These are phyloP conservation scores for Oscheius sp. DNA, from an alignment of 2,888 invertebrate genomes.

Conservation along the genomic window DNA sequence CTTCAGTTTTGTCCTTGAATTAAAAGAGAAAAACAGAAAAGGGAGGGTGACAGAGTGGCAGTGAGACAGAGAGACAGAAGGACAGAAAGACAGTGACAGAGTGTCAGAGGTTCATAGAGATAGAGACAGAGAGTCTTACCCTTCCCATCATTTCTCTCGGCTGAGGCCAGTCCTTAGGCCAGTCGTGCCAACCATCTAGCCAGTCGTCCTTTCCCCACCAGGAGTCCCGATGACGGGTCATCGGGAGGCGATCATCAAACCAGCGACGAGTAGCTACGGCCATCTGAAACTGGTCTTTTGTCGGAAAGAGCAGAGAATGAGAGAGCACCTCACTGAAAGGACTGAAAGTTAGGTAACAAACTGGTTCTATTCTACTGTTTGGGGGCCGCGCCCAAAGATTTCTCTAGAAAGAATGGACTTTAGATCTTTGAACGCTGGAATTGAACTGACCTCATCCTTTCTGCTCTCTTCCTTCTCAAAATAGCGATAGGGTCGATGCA, in stretches of 20 bases:
- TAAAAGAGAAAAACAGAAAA: constrained; percentile 9
- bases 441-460: neutral
- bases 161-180: constrained; percentile 70
- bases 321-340: neutral
- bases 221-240: constrained; percentile 46
- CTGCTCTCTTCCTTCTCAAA: neutral
- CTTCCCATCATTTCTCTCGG: constrained; percentile 66
- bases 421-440: too few species aligned
- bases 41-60: neutral
- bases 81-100: neutral
- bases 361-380: neutral
- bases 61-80: neutral
- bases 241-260: constrained; percentile 44
- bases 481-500: constrained; percentile 7
- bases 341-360: neutral
- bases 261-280: constrained; percentile 50
- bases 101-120: neutral
- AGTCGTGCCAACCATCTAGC: constrained; percentile 64
- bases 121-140: constrained; percentile 48
- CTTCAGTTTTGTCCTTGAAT: constrained; percentile 6
- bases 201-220: constrained; percentile 56
- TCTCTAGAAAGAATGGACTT: too few species aligned
- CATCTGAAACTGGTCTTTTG: constrained; percentile 35
- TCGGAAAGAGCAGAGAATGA: neutral
- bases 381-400: neutral